Evolutionary conservation across 2,797 vertebrate species (phyloP).

Genomic region (Emys orbicularis): DNA sequence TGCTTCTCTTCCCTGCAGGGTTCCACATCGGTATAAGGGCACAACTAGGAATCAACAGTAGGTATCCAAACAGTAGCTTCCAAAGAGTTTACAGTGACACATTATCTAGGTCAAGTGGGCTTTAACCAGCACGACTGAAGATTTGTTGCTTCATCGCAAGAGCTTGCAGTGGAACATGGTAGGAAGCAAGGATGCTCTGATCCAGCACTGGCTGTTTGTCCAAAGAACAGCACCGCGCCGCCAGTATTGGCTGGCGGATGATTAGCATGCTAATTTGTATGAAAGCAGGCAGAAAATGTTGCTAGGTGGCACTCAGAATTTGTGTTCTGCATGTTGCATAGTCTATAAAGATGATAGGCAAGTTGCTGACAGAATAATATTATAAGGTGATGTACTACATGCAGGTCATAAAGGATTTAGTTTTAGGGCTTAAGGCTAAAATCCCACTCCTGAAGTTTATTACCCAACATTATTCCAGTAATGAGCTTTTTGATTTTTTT

Average conservation of each 20-base stretch:
- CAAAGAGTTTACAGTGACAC: background rate
- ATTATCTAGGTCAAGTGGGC: accelerated
- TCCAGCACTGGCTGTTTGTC: background rate
- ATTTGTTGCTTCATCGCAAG: accelerated
- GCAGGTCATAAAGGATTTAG: constrained; percentile 79
- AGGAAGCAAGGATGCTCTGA: accelerated
- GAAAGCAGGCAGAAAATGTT: constrained; percentile 46
- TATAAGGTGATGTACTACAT: constrained; percentile 77
- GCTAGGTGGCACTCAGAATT: constrained; percentile 65
- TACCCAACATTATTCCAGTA: constrained; percentile 74
- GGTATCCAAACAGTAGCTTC: background rate
- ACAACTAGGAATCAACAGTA: background rate
- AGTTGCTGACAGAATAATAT: constrained; percentile 78
- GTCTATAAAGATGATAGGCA: constrained; percentile 78
- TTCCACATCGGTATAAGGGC: background rate
- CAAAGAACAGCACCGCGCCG: background rate
- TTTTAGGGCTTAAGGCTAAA: constrained; percentile 78
- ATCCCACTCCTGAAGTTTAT: constrained; percentile 77
- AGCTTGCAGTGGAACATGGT: background rate
- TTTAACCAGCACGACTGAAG: background rate
- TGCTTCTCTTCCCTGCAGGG: accelerated
- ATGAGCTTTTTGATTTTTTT: constrained; percentile 71
- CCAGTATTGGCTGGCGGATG: constrained; percentile 5
- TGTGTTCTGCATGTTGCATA: constrained; percentile 67
- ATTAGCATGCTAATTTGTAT: constrained; percentile 42